Conservation (phyloP, 2,888 invertebrate genomes). For the Hemithea aestivaria region DNA sequence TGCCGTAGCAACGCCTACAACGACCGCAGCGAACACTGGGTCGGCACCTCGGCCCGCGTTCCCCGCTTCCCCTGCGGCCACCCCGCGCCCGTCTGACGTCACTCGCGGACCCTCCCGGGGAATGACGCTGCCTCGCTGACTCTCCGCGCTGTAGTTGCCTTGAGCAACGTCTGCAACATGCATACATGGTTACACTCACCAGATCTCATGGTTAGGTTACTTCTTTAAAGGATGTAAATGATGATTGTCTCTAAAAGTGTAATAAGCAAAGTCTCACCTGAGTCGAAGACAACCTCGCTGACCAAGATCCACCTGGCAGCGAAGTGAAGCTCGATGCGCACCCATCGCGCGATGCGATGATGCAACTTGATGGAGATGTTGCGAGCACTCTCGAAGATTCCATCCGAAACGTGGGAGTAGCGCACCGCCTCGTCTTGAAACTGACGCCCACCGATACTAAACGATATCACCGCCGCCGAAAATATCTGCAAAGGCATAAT, state of each 20-base stretch:
- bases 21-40: constrained; percentile 86
- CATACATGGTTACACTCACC: constrained; percentile 20
- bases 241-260: no score
- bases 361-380: constrained; percentile 91
- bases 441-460: constrained; percentile 89
- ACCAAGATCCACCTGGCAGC: constrained; percentile 93
- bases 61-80: constrained; percentile 69
- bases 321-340: constrained; percentile 87
- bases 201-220: no score
- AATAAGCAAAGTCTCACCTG: no score
- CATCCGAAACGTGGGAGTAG: constrained; percentile 85
- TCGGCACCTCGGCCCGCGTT: constrained; percentile 84
- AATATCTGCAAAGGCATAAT: constrained; percentile 81
- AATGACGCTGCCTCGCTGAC: constrained; percentile 35
- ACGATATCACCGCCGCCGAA: constrained; percentile 87
- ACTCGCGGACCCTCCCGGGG: no score
- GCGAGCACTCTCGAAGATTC: constrained; percentile 88
- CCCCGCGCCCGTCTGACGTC: background rate
- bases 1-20: constrained; percentile 87
- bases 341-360: constrained; percentile 88
- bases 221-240: no score
- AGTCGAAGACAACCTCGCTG: constrained; percentile 93
- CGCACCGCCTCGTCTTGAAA: constrained; percentile 88
- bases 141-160: constrained; percentile 86
- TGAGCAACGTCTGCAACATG: constrained; percentile 82